Evolutionary conservation across 2,888 invertebrate species (phyloP).

Genomic region (Eristalinus sepulchralis): DNA sequence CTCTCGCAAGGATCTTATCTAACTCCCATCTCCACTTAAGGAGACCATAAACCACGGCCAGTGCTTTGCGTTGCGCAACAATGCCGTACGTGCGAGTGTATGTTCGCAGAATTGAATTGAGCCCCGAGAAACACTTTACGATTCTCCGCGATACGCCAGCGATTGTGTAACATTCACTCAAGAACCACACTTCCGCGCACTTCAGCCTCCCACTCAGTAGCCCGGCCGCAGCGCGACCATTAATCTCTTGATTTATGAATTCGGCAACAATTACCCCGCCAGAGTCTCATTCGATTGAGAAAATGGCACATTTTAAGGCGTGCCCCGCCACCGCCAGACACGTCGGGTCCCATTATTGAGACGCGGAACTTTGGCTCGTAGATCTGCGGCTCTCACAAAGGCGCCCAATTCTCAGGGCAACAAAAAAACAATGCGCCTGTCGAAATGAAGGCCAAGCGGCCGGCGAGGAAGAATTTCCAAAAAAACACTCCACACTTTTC

Average conservation of each 20-base stretch:
- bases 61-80: not conserved
- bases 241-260: constrained; percentile 52
- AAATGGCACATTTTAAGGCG: constrained; percentile 51
- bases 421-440: constrained; percentile 12
- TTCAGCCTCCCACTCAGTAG: constrained; percentile 39
- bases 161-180: constrained; percentile 36
- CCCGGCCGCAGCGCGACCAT: constrained; percentile 7
- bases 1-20: not conserved
- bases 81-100: not conserved
- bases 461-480: constrained; percentile 30
- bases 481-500: not conserved
- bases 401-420: constrained; percentile 28
- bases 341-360: constrained; percentile 24
- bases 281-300: not conserved
- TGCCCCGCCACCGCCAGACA: constrained; percentile 32
- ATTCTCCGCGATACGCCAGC: constrained; percentile 17
- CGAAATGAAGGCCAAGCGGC: constrained; percentile 44
- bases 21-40: not conserved
- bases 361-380: constrained; percentile 54
- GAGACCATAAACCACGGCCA: not conserved
- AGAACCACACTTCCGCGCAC: constrained; percentile 43
- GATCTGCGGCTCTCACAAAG: constrained; percentile 2
- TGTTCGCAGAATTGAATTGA: not conserved
- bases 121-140: not conserved
- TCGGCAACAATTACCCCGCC: constrained; percentile 24